Conservation (phyloP, 1,140 invertebrate species). For the Penaeus chinensis region DNA sequence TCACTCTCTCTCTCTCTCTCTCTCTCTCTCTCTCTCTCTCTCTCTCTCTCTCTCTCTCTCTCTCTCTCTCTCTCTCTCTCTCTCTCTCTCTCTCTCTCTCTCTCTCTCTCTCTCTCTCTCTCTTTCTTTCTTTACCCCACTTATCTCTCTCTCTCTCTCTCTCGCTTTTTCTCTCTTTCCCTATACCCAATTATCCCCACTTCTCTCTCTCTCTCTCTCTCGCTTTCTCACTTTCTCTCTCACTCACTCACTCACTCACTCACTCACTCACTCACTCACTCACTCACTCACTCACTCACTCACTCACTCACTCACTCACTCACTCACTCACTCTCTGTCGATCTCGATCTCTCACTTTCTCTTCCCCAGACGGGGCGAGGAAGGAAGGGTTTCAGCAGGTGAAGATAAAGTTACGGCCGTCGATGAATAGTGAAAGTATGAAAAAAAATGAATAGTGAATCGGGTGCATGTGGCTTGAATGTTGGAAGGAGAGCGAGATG, state of each 20-base stretch:
- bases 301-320: background rate
- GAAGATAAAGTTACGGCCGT: no score
- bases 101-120: slow-evolving; percentile 1
- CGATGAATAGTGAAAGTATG: no score
- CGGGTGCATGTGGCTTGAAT: no score
- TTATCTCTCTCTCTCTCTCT: background rate
- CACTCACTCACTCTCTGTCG: background rate
- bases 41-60: background rate
- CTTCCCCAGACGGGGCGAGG: background rate
- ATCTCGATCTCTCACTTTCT: background rate
- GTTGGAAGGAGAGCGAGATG: no score
- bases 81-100: background rate
- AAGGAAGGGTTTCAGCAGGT: no score
- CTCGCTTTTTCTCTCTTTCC: background rate
- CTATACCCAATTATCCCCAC: background rate
- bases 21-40: background rate
- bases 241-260: background rate
- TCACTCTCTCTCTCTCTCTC: background rate
- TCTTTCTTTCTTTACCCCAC: background rate
- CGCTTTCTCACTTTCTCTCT: background rate
- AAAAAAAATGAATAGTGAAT: no score
- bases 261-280: background rate
- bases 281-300: background rate
- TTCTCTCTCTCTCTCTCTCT: background rate
- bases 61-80: background rate